Percentiles rank a stretch among this genome's conserved stretches.
phyloP scores from a whole-genome alignment of 2,888 invertebrate species.

The Rhaphigaster nebulosa region DNA sequence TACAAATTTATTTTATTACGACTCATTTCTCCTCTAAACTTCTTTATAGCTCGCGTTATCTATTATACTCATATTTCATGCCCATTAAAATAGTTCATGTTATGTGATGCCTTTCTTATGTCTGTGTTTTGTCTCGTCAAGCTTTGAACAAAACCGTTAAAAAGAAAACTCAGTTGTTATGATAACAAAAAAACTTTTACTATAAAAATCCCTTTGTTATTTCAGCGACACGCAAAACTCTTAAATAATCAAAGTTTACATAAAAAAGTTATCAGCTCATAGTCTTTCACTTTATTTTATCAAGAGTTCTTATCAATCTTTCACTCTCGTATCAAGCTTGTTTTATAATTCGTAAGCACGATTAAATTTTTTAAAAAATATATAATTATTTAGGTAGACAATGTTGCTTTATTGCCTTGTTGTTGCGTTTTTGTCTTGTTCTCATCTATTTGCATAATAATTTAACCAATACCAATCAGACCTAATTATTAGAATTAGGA shows the following conservation, averaged over 20 bases:
- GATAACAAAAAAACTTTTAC: no score
- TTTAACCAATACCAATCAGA: neutral
- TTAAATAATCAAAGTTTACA: neutral
- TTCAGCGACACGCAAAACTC: neutral
- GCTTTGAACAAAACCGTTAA: neutral
- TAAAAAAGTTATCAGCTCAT: neutral
- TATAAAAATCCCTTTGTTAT: neutral
- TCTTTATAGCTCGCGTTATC: no score
- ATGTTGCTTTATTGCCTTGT: no score
- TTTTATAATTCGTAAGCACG: neutral
- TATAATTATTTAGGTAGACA: no score
- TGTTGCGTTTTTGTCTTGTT: no score
- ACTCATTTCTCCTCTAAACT: no score
- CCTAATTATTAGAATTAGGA: neutral
- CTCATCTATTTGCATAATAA: neutral
- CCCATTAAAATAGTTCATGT: no score
- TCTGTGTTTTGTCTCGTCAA: no score
- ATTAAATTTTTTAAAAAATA: neutral
- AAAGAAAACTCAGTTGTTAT: neutral
- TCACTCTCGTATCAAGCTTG: neutral
- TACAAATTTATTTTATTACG: no score
- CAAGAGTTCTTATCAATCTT: neutral
- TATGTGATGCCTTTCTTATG: no score
- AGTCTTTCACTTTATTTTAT: neutral
- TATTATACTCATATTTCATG: no score